These are phyloP conservation scores for Scylla paramamosain DNA, from an alignment of 1,140 invertebrate genomes.

Conservation along the genomic window DNA sequence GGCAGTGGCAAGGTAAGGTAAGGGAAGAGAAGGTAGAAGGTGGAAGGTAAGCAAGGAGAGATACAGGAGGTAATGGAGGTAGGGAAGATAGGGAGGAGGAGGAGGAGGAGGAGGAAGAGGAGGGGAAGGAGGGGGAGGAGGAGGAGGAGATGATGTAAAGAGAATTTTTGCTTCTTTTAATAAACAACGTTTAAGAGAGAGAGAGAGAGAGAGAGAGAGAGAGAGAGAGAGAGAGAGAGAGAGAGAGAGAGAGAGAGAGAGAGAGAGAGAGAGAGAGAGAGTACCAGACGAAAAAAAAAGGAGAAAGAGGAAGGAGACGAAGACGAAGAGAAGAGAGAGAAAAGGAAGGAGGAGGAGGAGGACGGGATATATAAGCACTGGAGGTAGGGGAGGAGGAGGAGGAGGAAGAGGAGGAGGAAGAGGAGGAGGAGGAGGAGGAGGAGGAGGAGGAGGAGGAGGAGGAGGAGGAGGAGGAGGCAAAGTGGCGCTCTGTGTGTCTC, in stretches of 20 bases:
- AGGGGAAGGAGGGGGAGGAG: neutral
- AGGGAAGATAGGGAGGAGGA: neutral
- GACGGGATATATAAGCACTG: neutral
- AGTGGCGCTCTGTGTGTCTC: constrained; percentile 15
- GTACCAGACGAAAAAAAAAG: too few species aligned
- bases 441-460: neutral
- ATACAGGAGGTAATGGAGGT: too few species aligned
- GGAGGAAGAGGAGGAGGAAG: neutral
- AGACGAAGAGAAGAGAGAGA: neutral
- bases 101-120: neutral
- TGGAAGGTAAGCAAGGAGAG: neutral
- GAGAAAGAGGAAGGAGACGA: neutral
- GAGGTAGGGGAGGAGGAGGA: neutral
- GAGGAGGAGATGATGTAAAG: neutral
- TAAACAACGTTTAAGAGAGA: neutral
- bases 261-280: neutral
- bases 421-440: too few species aligned
- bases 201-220: neutral
- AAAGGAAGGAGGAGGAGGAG: neutral
- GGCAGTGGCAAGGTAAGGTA: too few species aligned
- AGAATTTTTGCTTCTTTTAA: too few species aligned
- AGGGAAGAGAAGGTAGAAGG: too few species aligned
- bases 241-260: too few species aligned
- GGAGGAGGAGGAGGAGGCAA: constrained; percentile 26
- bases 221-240: constrained; percentile 8